Percentiles rank a stretch among this genome's conserved stretches.
Conservation (phyloP, 2,797 vertebrate species). For the Tarsius wallacei region DNA sequence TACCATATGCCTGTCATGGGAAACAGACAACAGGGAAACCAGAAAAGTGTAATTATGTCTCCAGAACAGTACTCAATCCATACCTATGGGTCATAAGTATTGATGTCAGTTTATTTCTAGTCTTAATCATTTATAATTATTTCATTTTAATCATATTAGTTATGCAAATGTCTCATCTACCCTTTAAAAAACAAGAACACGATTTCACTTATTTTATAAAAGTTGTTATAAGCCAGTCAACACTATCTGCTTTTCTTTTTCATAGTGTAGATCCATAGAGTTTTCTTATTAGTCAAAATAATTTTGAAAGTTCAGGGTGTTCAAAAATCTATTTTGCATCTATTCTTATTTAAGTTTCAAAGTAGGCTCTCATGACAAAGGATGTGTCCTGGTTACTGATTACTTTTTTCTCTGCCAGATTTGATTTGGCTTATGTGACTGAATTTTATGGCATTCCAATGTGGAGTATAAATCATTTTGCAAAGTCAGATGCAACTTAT, state of each 20-base stretch:
- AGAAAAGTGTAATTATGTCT: rapidly evolving
- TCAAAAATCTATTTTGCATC: background rate
- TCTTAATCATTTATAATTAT: background rate
- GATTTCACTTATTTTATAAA: background rate
- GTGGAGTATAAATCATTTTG: conserved; percentile 62
- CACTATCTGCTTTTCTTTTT: background rate
- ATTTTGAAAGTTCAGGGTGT: background rate
- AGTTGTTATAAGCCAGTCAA: background rate
- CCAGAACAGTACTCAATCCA: background rate
- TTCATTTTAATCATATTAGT: background rate
- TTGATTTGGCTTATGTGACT: conserved; percentile 41
- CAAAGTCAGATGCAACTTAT: conserved; percentile 71
- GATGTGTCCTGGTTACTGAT: background rate
- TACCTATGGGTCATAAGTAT: rapidly evolving
- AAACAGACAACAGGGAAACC: background rate
- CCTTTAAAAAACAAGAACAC: background rate
- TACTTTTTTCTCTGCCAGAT: conserved; percentile 6
- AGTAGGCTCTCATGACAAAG: background rate
- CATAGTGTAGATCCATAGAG: background rate
- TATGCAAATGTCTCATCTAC: background rate
- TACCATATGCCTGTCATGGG: background rate
- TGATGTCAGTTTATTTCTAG: background rate
- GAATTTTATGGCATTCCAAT: conserved; percentile 29
- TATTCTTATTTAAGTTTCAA: conserved; percentile 28
- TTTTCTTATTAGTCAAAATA: background rate